Evolutionary conservation across 1,140 invertebrate genomes (phyloP), one percentile per base, ranked within the genome.

Genomic region (Neuroterus valhalla): DNA sequence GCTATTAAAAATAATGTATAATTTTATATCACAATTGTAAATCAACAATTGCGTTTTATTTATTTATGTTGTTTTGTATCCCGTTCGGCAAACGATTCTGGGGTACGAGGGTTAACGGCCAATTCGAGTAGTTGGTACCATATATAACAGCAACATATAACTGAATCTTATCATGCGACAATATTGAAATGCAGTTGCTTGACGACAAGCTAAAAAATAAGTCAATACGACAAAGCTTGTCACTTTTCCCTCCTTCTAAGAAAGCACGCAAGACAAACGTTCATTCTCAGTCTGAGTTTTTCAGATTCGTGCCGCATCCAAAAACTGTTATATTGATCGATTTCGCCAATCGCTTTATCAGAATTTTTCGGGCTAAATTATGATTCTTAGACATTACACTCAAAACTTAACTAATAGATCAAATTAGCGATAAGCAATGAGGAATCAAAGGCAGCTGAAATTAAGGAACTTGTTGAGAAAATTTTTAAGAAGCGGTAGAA

Each of bases 101-200:
- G 31, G 31, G 31, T 38, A 38, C 5, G 6, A 38, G 31, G 31
- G 31, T 38, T 38, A 38, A 38, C 10, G 31, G 31, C 31, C 31
- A 38, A 8, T 50, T 50, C 48, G 12, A 52, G 50, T 17, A 62
- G 12, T 62, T 62, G 55, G 55, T 62, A 38, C 55, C 14, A 38
- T 62, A 62, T 46, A 62, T 45, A 72, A 74, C 74, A 68, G 78
- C 73, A 81, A 73, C 78, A 68, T 81, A 76, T 82, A 87, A 87
- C 80, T 78, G 77, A 82, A 78, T 74, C 78, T 81, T 81, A 82
- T 85, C 87, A 88, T 87, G 85, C 86, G 79, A 88, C 85, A 82
- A 86, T 87, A 88, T 87, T 83, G 85, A 88, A 88, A 87, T 88
- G 85, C 85, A 86, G 81, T 85, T 81, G 67, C 81, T 83, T 88